phyloP scores from a whole-genome alignment of 2,113 vertebrate genomes.

The Elachura formosa region DNA sequence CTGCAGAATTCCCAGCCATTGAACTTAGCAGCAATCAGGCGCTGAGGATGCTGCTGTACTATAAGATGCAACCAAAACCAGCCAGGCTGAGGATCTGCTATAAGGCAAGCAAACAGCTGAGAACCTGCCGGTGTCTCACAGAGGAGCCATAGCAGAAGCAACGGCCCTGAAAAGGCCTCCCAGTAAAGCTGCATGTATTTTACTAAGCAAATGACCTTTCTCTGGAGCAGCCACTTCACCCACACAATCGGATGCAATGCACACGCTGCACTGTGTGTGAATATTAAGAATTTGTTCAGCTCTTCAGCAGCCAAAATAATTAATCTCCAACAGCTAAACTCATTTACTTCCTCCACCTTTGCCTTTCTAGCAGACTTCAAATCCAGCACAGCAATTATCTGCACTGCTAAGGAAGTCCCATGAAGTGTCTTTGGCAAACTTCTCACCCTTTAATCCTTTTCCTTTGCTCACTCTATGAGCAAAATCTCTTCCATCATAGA shows the following conservation, averaged over 20 bases:
- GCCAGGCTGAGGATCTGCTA: background rate
- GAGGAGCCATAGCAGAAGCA: background rate
- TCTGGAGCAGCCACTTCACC: background rate
- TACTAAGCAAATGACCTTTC: background rate
- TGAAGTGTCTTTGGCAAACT: background rate
- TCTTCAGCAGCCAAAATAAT: slow-evolving; percentile 23
- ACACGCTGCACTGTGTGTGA: background rate
- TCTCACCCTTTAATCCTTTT: background rate
- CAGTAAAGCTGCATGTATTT: background rate
- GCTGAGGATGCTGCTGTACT: background rate
- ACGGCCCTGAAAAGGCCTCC: background rate
- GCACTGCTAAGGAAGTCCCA: background rate
- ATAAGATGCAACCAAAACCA: background rate
- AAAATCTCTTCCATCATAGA: background rate
- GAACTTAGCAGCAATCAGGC: background rate
- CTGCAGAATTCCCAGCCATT: background rate
- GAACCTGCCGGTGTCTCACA: background rate
- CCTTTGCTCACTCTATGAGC: background rate
- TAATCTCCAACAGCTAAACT: background rate
- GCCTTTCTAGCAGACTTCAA: background rate
- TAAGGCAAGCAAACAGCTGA: background rate
- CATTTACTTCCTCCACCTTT: background rate
- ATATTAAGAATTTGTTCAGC: background rate
- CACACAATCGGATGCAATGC: rapidly evolving
- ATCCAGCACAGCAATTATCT: background rate